These are phyloP conservation scores for Chelonus formosanus DNA, from an alignment of 2,888 invertebrate species.

Conservation along the genomic window DNA sequence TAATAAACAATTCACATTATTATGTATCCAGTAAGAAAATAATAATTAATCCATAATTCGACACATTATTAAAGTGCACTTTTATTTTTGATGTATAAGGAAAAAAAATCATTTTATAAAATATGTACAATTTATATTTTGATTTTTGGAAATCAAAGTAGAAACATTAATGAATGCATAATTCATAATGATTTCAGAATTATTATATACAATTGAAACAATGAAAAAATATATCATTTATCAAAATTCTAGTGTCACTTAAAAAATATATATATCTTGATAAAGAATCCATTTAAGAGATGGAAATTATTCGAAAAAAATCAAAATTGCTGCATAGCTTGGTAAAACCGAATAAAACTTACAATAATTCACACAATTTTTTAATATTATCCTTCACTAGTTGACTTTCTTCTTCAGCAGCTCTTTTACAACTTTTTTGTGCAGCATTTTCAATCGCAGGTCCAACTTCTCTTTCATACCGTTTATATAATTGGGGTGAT, in stretches of 20 bases:
- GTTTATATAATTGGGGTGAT: background rate
- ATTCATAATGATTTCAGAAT: too few species aligned
- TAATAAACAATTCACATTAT: background rate
- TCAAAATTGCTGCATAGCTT: background rate
- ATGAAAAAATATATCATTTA: too few species aligned
- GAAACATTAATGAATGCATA: too few species aligned
- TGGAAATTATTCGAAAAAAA: background rate
- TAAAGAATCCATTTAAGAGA: too few species aligned
- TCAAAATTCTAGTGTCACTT: too few species aligned
- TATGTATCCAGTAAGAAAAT: slow-evolving; percentile 15
- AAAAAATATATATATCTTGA: too few species aligned
- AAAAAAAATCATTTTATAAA: slow-evolving; percentile 12
- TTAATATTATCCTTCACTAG: slow-evolving; percentile 24
- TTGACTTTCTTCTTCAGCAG: slow-evolving; percentile 14
- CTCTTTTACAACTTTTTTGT: slow-evolving; percentile 2
- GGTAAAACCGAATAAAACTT: background rate
- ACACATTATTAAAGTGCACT: background rate
- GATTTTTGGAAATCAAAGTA: too few species aligned
- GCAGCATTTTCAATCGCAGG: slow-evolving; percentile 14
- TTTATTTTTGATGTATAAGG: background rate
- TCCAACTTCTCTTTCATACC: slow-evolving; percentile 14
- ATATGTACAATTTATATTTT: slow-evolving; percentile 7
- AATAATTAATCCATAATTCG: background rate
- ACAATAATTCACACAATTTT: slow-evolving; percentile 17
- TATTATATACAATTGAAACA: too few species aligned